Evolutionary conservation across 2,888 invertebrate species (phyloP), one percentile per base, ranked within the genome.

Genomic region (Limenitis camilla): DNA sequence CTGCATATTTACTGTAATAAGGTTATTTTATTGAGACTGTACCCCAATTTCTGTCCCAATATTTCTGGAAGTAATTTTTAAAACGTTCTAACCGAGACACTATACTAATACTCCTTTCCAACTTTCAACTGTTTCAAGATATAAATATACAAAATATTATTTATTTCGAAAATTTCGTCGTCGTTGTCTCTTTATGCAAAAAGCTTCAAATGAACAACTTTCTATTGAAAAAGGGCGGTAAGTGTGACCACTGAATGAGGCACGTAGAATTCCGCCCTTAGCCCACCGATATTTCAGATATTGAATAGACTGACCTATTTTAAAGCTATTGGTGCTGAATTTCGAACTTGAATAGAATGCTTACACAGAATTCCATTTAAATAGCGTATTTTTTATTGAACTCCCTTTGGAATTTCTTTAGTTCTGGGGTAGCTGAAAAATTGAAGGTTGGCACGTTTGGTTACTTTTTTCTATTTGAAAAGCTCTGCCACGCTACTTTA

Each of bases 251-350:
- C 45, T 52, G 54, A 52, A 52, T 47, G 41, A 54, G 40, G 46
- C 52, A 52, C 57, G 52, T 52, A 57, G 51, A 42, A 52, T 45
- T 49, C 50, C 46, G 49, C 49, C 52, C 57, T 52, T 46, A 40
- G 33, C 46, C 52, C 47, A 41, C 32, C 48, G 58, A 58, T 72
- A 75, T 77, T 76, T 69, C 62, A 72, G 73, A 72, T 75, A 77
- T 77, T 76, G 76, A 77, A 77, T 75, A 70, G 77, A 59, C 47
- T 58, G 68, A 53, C 52, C 55, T 60, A 67, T 74, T 76, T 73
- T 71, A 71, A 68, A 72, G 64, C 55, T 53, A 52, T 55, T 53
- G 54, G 50, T 60, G 49, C 43, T 50, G 52, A 49, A 58, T 56
- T 52, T 60, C 54, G 54, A 51, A 50, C 38, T 52, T 53, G 51